These are phyloP conservation scores for Hermaeophaga mercurialis DNA, from an alignment of 2,888 invertebrate species.

Conservation along the genomic window DNA sequence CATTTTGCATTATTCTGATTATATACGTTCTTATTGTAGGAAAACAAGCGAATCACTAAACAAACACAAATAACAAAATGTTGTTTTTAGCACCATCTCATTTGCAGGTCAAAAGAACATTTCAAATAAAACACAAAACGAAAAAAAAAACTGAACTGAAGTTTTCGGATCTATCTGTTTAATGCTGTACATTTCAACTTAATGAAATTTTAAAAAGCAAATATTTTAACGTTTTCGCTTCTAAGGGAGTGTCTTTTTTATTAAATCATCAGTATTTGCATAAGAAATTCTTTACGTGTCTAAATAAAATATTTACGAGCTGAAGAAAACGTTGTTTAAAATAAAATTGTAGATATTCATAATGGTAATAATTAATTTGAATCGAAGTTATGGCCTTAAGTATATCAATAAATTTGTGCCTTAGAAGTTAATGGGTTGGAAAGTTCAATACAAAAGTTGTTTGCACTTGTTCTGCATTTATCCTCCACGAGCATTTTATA, in stretches of 20 bases:
- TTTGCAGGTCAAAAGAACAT: conserved; percentile 16
- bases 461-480: too few relatives aligned
- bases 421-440: too few relatives aligned
- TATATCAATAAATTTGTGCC: too few relatives aligned
- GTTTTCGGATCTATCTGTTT: neutral
- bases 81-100: conserved; percentile 7
- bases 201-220: neutral
- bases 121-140: conserved; percentile 1
- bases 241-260: neutral
- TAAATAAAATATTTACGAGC: too few relatives aligned
- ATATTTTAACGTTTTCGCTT: neutral
- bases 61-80: conserved; percentile 7
- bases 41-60: conserved; percentile 15
- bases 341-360: too few relatives aligned
- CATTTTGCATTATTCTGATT: conserved; percentile 37
- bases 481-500: too few relatives aligned
- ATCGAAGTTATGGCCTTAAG: too few relatives aligned
- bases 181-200: too few relatives aligned
- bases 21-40: conserved; percentile 23
- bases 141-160: neutral
- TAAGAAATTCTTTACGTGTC: too few relatives aligned
- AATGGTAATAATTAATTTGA: too few relatives aligned
- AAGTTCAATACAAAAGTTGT: too few relatives aligned
- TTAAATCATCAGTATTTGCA: neutral
- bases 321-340: too few relatives aligned